phyloP scores from a whole-genome alignment of 1,140 invertebrate genomes.

The Conus betulinus region DNA sequence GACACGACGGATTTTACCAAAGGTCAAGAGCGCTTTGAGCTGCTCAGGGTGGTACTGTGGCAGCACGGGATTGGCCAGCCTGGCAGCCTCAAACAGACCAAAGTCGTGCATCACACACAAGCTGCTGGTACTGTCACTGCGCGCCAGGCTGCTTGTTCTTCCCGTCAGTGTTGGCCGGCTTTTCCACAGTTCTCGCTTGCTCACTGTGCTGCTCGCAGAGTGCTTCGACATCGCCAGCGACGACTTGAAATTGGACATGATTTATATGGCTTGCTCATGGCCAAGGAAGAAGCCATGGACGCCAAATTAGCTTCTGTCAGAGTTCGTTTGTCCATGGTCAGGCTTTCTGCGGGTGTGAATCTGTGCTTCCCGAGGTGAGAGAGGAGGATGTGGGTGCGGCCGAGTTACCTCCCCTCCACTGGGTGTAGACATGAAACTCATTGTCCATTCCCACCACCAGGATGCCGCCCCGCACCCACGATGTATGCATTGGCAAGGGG shows the following conservation, averaged over 20 bases:
- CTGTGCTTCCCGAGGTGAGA: neutral
- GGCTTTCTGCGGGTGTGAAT: slow-evolving; percentile 23
- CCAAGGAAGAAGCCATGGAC: slow-evolving; percentile 34
- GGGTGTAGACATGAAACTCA: slow-evolving; percentile 98
- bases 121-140: slow-evolving; percentile 67
- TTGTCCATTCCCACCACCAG: slow-evolving; percentile 99
- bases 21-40: slow-evolving; percentile 98
- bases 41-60: slow-evolving; percentile 99
- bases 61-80: slow-evolving; percentile 95
- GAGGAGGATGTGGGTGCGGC: slow-evolving; percentile 1
- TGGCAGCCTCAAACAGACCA: slow-evolving; percentile 96
- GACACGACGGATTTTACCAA: slow-evolving; percentile 91
- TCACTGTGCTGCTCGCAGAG: neutral
- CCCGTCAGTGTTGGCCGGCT: slow-evolving; percentile 45
- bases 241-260: slow-evolving; percentile 53
- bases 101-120: slow-evolving; percentile 81
- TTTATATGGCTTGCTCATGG: slow-evolving; percentile 44
- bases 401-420: slow-evolving; percentile 82
- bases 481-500: slow-evolving; percentile 97
- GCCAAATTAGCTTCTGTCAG: slow-evolving; percentile 83
- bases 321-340: slow-evolving; percentile 81
- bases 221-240: slow-evolving; percentile 64
- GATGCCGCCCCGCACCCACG: slow-evolving; percentile 98
- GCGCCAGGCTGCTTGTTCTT: slow-evolving; percentile 48
- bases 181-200: slow-evolving; percentile 52